Evolutionary conservation across 2,113 vertebrate genomes (phyloP), one percentile per base, ranked within the genome.

Genomic region (Podiceps cristatus): DNA sequence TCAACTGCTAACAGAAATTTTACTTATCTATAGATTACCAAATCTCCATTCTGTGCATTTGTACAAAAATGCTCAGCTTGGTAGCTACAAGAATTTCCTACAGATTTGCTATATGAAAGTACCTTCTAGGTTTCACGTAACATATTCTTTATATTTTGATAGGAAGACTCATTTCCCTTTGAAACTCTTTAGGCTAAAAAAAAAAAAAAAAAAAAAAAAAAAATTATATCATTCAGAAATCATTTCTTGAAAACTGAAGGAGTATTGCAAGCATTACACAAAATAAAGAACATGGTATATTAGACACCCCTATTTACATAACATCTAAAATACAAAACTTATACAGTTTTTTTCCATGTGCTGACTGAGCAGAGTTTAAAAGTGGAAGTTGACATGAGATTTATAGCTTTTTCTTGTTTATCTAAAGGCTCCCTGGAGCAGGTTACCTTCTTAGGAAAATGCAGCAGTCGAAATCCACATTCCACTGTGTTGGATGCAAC

Each of bases 391-490:
- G 44, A n/a, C 59, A 75, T 13, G 18, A 84, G n/a, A 91, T 74
- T 52, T 74, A 52, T 12, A 81, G 45, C 10, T 86, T 69, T 63
- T 85, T 45, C 18, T 68, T 33, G 24, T 62, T 73, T 76, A 49
- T 28, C 71, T 90, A 71, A 56, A 71, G 18, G 42, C 56, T 91
- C 47, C 33, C 74, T 33, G 64, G 64, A 93, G 81, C 77, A 68
- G 55, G 77, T 96, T 96, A 96, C 95, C 96, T 93, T 93, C 68
- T 91, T 16, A 60, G 47, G 75, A 66, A 73, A 71, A 67, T 3
- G 33, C 31, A 77, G 87, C 16, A 0, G 84, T 23, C 0, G 0
- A 84, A 85, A 89, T 94, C 84, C 93, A 22, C 55, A 11, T 64
- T 35, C 80, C 29, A 1, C 80, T 18, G 16, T 6, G 63, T 0